Percentiles rank a stretch among this genome's conserved stretches.
Evolutionary conservation across 2,888 invertebrate genomes (phyloP).

Genomic region (Athripsodes cinereus): DNA sequence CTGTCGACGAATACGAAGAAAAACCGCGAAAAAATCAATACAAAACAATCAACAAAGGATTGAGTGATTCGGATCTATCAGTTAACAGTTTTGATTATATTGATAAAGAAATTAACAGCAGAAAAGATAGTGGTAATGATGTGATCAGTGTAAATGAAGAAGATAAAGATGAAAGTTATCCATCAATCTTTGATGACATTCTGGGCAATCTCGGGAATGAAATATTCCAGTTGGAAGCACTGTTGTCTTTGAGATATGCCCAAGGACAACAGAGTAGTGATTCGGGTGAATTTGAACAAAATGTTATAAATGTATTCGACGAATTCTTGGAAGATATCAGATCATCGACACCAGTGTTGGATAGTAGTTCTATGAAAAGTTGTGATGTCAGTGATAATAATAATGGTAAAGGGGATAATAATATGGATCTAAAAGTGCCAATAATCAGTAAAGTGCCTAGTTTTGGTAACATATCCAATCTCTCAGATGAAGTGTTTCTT

Average conservation of each 20-base stretch:
- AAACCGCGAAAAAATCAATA: not conserved
- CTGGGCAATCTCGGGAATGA: conserved; percentile 46
- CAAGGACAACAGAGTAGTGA: conserved; percentile 11
- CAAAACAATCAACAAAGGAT: not conserved
- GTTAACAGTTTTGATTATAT: conserved; percentile 17
- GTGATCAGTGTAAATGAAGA: not conserved
- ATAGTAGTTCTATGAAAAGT: not conserved
- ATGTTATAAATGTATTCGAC: conserved; percentile 47
- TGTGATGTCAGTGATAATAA: conserved; percentile 1
- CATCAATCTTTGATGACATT: conserved; percentile 43
- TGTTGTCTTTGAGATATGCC: conserved; percentile 38
- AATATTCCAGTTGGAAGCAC: conserved; percentile 44
- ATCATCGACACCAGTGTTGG: conserved; percentile 12
- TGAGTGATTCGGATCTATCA: conserved; percentile 10
- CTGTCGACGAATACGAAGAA: conserved; percentile 45
- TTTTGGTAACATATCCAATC: conserved; percentile 20
- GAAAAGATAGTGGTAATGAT: too few species aligned
- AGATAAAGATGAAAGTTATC: conserved; percentile 1
- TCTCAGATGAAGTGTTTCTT: conserved; percentile 26
- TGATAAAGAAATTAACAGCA: conserved; percentile 4
- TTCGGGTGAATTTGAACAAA: conserved; percentile 32
- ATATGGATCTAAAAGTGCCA: conserved; percentile 22
- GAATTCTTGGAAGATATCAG: conserved; percentile 37
- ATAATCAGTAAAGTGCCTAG: conserved; percentile 20
- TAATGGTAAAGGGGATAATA: not conserved